Evolutionary conservation across 2,113 vertebrate species (phyloP).

Genomic region (Larimichthys crocea): DNA sequence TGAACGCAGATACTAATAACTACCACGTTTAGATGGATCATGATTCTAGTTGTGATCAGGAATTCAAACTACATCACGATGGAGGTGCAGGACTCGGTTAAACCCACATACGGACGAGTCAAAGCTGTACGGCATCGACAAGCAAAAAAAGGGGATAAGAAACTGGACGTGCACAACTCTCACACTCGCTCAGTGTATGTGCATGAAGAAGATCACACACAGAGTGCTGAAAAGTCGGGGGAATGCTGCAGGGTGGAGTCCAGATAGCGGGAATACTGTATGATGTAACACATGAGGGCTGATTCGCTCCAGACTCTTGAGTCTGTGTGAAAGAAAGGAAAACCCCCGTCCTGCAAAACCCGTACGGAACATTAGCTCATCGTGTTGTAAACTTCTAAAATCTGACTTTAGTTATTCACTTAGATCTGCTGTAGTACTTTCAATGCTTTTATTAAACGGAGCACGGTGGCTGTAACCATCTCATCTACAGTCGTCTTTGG

Average conservation of each 20-base stretch:
- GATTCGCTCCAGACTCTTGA: conserved; percentile 62
- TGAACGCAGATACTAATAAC: neutral
- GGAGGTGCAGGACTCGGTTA: neutral
- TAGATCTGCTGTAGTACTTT: too few relatives aligned
- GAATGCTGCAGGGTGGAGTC: conserved; percentile 64
- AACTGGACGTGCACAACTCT: conserved; percentile 8
- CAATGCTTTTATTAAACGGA: too few relatives aligned
- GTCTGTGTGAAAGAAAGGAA: conserved; percentile 19
- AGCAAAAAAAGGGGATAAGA: neutral
- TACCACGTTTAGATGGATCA: neutral
- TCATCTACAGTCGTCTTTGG: too few relatives aligned
- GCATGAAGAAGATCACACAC: conserved; percentile 24
- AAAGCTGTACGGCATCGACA: neutral
- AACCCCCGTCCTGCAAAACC: conserved; percentile 11
- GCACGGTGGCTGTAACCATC: too few relatives aligned
- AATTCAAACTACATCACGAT: neutral
- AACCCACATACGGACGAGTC: neutral
- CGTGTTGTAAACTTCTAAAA: too few relatives aligned
- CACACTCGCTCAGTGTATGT: neutral
- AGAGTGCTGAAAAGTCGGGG: conserved; percentile 27
- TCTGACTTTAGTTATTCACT: neutral
- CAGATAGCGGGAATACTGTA: conserved; percentile 33
- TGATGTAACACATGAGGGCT: conserved; percentile 64
- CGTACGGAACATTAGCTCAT: neutral
- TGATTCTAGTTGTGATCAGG: conserved; percentile 13